Conservation (phyloP, 2,888 invertebrate genomes). For the Plusia festucae region DNA sequence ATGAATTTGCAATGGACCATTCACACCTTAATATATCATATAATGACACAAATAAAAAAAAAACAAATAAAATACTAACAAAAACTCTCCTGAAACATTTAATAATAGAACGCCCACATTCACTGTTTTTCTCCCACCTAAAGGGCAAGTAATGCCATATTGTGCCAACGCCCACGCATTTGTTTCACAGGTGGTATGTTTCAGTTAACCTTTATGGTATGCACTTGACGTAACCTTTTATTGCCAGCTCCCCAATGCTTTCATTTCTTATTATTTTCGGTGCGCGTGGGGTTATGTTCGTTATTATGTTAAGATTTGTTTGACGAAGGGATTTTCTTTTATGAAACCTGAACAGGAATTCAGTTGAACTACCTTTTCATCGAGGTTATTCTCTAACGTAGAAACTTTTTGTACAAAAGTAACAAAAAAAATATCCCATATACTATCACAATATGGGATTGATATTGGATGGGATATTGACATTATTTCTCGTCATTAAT, state of each 20-base stretch:
- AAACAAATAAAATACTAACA: too few species aligned
- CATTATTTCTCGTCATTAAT: too few species aligned
- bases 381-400: too few species aligned
- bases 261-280: conserved; percentile 19
- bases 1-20: too few species aligned
- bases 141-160: conserved; percentile 7
- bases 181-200: conserved; percentile 6
- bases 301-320: background rate
- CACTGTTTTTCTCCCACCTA: background rate
- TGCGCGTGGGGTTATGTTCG: background rate
- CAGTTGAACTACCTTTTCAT: too few species aligned
- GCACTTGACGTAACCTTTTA: conserved; percentile 22
- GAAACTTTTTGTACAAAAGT: too few species aligned
- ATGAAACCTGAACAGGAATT: too few species aligned
- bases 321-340: background rate
- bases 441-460: too few species aligned
- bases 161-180: conserved; percentile 26
- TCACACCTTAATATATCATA: too few species aligned
- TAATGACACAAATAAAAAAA: too few species aligned
- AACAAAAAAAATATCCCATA: too few species aligned
- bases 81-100: background rate
- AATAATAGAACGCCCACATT: conserved; percentile 1
- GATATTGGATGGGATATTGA: too few species aligned
- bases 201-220: conserved; percentile 1
- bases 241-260: conserved; percentile 2